Conservation (phyloP, 1,140 invertebrate genomes). For the Goniozus legneri region DNA sequence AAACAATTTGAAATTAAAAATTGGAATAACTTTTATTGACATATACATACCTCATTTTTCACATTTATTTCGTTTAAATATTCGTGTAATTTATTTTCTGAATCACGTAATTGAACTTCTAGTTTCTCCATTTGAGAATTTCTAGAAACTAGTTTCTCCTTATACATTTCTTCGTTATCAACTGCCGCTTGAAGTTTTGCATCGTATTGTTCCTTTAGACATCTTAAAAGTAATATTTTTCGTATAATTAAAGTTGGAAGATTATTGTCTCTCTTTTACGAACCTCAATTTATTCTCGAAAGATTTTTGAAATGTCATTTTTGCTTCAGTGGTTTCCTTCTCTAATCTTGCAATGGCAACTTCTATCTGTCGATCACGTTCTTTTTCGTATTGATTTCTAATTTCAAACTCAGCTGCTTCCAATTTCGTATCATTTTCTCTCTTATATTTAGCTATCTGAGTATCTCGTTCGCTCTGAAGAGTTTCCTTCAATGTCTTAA, state of each 20-base stretch:
- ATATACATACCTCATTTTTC: too few species aligned
- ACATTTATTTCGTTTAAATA: conserved; percentile 55
- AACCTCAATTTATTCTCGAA: conserved; percentile 61
- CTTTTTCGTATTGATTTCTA: conserved; percentile 58
- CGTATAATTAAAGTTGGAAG: conserved; percentile 8
- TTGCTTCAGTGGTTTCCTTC: conserved; percentile 55
- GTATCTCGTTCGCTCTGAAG: conserved; percentile 57
- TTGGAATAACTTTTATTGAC: conserved; percentile 13
- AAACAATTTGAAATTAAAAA: conserved; percentile 9
- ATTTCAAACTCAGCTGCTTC: conserved; percentile 59
- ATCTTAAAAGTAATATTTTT: conserved; percentile 46
- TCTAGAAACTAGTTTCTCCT: conserved; percentile 56
- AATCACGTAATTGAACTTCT: conserved; percentile 50
- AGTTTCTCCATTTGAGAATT: conserved; percentile 58
- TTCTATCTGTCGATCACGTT: conserved; percentile 67
- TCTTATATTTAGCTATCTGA: conserved; percentile 58
- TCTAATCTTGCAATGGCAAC: conserved; percentile 62
- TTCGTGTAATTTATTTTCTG: conserved; percentile 39
- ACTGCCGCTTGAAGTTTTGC: conserved; percentile 61
- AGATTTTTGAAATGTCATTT: conserved; percentile 53
- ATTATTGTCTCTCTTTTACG: background rate
- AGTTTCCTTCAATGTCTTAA: conserved; percentile 57
- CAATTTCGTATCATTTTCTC: conserved; percentile 55
- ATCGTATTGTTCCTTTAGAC: conserved; percentile 72
- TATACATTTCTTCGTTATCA: conserved; percentile 56